Evolutionary conservation across 1,140 invertebrate species (phyloP), one percentile per base, ranked within the genome.

Genomic region (Drosophila kanapiae): DNA sequence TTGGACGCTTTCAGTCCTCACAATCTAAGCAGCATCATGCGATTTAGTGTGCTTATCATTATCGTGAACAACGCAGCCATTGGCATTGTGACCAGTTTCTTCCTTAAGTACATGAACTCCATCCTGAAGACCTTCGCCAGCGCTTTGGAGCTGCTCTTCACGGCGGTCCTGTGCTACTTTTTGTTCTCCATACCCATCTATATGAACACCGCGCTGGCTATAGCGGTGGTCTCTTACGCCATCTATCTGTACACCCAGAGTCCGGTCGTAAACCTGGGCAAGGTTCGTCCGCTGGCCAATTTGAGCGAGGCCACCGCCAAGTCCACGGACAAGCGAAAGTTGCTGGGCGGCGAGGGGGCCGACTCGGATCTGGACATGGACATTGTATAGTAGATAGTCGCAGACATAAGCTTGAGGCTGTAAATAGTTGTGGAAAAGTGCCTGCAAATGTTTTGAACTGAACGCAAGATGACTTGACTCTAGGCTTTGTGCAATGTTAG

Each of bases 61-160:
- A 97, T 98, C 85, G 82, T 98, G 0, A 99, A 99, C 91, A 98
- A 97, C 94, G 96, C 98, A 2, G 95, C 96, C 2, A 96, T 98
- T 60, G 98, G 98, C 27, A 98, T 99, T 79, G 96, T 98, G 1
- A 99, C 98, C 0, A 98, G 97, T 92, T 97, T 99, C 88, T 99
- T 99, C 87, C 94, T 99, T 2, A 97, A 97, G 90, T 97, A 96
- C 72, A 94, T 99, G 61, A 99, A 99, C 93, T 99, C 98, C 9
- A 99, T 99, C 83, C 93, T 99, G 45, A 99, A 99, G 94, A 98
- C 97, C 9, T 99, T 99, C 94, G 98, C 98, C 2, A 98, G 97
- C 94, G 98, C 98, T 35, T 94, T 99, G 72, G 98, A 99, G 93
- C 93, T 99, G 13, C 94, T 98, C 38, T 97, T 99, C 82, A 99